phyloP scores from a whole-genome alignment of 35 echinoderm and acorn worm species.

The Lytechinus variegatus region DNA sequence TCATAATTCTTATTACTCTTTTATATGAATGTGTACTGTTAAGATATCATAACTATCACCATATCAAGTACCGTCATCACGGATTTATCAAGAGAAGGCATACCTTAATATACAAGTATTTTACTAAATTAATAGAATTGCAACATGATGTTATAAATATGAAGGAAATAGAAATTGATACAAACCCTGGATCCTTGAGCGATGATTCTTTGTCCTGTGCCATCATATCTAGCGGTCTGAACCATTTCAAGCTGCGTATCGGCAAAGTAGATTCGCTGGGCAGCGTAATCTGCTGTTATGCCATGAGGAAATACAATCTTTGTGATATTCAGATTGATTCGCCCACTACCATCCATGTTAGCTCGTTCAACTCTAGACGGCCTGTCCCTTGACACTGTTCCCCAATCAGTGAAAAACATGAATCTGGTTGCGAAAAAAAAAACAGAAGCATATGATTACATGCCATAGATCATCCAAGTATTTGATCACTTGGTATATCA shows the following conservation, averaged over 20 bases:
- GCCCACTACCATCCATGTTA: conserved; percentile 73
- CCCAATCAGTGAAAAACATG: conserved; percentile 73
- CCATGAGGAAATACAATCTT: conserved; percentile 78
- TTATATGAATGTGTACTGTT: no score
- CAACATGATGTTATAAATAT: background rate
- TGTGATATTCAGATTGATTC: conserved; percentile 24
- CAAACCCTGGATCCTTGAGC: conserved; percentile 9
- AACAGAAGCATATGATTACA: background rate
- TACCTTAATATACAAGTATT: no score
- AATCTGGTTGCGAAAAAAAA: conserved; percentile 36
- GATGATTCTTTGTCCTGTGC: conserved; percentile 55
- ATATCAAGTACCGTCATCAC: no score
- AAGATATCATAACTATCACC: no score
- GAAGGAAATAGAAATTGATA: background rate
- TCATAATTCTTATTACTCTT: no score
- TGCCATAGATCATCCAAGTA: no score
- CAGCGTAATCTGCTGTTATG: conserved; percentile 63
- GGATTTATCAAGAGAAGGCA: no score
- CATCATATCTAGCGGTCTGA: conserved; percentile 70
- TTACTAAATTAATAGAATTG: background rate
- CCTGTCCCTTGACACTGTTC: background rate
- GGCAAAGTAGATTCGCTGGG: conserved; percentile 79
- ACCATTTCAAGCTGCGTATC: conserved; percentile 81
- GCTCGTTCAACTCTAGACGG: conserved; percentile 56
- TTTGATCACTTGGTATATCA: no score